These are phyloP conservation scores for Corynorhinus townsendii DNA, from an alignment of 2,113 vertebrate species.

Conservation along the genomic window DNA sequence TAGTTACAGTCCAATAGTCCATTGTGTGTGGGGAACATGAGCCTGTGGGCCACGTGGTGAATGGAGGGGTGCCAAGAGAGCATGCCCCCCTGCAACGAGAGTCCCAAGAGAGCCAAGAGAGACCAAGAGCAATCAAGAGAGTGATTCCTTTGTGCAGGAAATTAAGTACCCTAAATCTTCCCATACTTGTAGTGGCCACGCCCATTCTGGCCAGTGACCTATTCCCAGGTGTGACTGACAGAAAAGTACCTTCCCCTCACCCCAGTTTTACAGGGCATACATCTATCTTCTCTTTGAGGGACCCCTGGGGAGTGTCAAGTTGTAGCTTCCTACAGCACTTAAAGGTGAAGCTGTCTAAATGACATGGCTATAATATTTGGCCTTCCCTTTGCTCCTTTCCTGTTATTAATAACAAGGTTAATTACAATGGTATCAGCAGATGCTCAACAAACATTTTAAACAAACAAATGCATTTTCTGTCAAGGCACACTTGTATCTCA, in stretches of 20 bases:
- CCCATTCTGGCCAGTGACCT: not conserved
- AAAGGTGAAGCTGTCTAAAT: not conserved
- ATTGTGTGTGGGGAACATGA: not conserved
- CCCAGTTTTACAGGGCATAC: not conserved
- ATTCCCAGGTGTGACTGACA: not conserved
- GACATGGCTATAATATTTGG: not conserved
- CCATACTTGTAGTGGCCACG: not conserved
- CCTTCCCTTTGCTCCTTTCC: not conserved
- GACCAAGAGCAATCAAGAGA: not conserved
- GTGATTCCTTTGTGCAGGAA: not conserved
- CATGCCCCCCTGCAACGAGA: not conserved
- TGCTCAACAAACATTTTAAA: not conserved
- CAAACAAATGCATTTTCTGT: not conserved
- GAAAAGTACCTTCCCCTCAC: not conserved
- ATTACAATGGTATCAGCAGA: not conserved
- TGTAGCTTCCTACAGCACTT: not conserved
- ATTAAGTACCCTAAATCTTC: not conserved
- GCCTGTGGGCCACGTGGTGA: too few relatives aligned
- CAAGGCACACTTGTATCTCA: not conserved
- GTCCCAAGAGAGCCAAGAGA: not conserved
- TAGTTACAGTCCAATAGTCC: not conserved
- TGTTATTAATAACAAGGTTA: not conserved
- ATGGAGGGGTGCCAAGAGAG: not conserved
- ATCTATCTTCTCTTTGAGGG: not conserved
- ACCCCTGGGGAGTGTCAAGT: not conserved